Base-by-base conservation (phyloP, 2,888 invertebrate genomes). In the Xanthia togata region DNA sequence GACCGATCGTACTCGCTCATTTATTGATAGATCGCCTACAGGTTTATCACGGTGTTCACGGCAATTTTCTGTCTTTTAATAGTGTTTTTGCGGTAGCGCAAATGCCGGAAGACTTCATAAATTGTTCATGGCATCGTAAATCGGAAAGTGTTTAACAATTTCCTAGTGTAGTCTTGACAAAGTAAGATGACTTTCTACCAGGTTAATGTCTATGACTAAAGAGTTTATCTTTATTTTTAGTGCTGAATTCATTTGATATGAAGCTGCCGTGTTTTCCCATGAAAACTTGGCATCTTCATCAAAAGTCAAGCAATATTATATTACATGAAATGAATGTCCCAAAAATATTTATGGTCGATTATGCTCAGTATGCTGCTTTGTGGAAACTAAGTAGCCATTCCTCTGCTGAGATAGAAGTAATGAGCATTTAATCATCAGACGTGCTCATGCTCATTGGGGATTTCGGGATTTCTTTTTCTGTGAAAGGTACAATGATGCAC, bases 31-130 rank as follows among this genome's bases (percentile, higher is more conserved):
- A 82, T 88, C 78, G 87, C 80, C 75, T 65, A 69, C 86, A 68
- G 82, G 86, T 80, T 87, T 82, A 81, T 75, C 88, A 75, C 78
- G 65, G 70, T 70, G 76, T 50, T 80, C 78, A 82, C 70, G 76
- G 80, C 77, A 84, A 87, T 87, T 88, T 87, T 80, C 75, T 76
- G 64, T 72, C 59, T 83, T 87, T 86, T 86, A 85, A 85, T 82
- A 83, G 76, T 81, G 79, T 86, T 78, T 81, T 83, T 83, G 82
- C 83, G 69, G 79, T 67, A 79, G 69, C 63, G 71, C 53, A 60
- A 70, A 78, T 81, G 70, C 78, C 81, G 88, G 76, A 86, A 86
- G 78, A 82, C 50, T 70, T 62, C 71, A 72, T 74, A 85, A 85
- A 78, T 69, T 85, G 73, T 74, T 85, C 50, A 71, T 59, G 26